These are phyloP conservation scores for Drosophila burlai DNA, from an alignment of 1,140 invertebrate species.

Conservation along the genomic window DNA sequence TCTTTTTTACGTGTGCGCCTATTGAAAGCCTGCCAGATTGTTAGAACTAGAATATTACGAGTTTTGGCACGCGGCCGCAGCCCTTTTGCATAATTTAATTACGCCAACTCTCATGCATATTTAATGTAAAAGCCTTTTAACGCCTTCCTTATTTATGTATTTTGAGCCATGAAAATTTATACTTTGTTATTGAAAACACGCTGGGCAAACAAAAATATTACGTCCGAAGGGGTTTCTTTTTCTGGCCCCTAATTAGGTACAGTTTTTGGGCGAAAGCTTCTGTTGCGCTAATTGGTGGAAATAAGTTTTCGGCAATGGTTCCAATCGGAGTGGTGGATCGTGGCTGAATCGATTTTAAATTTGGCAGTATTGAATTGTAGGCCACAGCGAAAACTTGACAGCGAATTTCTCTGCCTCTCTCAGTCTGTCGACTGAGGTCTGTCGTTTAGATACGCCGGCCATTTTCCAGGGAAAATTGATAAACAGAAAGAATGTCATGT, in stretches of 20 bases:
- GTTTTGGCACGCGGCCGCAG: conserved; percentile 77
- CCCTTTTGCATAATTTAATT: conserved; percentile 76
- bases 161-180: conserved; percentile 60
- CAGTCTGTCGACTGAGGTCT: conserved; percentile 21
- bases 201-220: conserved; percentile 46
- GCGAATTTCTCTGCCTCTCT: conserved; percentile 21
- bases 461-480: conserved; percentile 68
- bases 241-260: conserved; percentile 28
- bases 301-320: conserved; percentile 28
- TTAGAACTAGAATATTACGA: conserved; percentile 76
- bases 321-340: conserved; percentile 8
- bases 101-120: conserved; percentile 74
- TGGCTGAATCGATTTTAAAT: conserved; percentile 51
- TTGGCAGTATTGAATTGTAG: conserved; percentile 50
- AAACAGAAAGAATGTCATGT: conserved; percentile 61
- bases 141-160: conserved; percentile 72
- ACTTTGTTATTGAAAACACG: conserved; percentile 63
- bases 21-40: conserved; percentile 75
- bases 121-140: conserved; percentile 76
- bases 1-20: conserved; percentile 10
- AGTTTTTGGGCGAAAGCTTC: conserved; percentile 17
- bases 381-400: conserved; percentile 45
- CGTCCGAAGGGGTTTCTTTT: conserved; percentile 19
- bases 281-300: conserved; percentile 42
- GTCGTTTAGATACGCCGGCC: conserved; percentile 41